Evolutionary conservation across 1,140 invertebrate genomes (phyloP), one percentile per base, ranked within the genome.

Genomic region (Temnothorax curvispinosus): DNA sequence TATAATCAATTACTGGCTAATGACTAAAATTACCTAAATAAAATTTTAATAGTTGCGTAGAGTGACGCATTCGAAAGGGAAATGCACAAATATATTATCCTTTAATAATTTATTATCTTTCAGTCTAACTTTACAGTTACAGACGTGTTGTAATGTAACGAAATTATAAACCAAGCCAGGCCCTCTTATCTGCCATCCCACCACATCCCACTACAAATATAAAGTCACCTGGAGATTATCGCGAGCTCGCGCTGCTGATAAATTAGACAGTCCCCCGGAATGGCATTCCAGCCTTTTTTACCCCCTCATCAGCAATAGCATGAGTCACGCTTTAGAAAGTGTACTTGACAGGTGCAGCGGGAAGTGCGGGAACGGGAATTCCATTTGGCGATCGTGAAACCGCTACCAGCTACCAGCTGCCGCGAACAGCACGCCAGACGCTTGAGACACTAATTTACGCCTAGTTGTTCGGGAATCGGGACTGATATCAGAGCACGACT

Each of bases 261-360:
- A 81, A 71, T 11, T 71, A 71, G n/a, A 54, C 8, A 69, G 35
- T 52, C 15, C 13, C 62, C 18, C 21, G 9, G 62, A 81, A 32
- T 41, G 47, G 64, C 64, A 81, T 81, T 81, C 47, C 35, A 71
- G 47, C 50, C 18, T 58, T 75, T 67, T 72, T 71, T 72, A 47
- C 13, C 41, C 32, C n/a, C 6, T 84, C 69, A 7, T 60, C 13
- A 3, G 67, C 18, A 11, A 21, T 21, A 27, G 54, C 13, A 75
- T 84, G 80, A 74, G 80, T 84, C 80, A 84, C 32, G 38, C 54
- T 38, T 84, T 84, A 74, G 80, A 74, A 84, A 84, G 80, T 74
- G 54, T 27, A 60, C 80, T 75, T 56, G 67, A 47, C 69, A 64
- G 44, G 9, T 82, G 52, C 78, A 47, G 50, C 13, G 54, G 18